phyloP scores from a whole-genome alignment of 2,797 vertebrate genomes.

The Dromococcyx pavoninus region DNA sequence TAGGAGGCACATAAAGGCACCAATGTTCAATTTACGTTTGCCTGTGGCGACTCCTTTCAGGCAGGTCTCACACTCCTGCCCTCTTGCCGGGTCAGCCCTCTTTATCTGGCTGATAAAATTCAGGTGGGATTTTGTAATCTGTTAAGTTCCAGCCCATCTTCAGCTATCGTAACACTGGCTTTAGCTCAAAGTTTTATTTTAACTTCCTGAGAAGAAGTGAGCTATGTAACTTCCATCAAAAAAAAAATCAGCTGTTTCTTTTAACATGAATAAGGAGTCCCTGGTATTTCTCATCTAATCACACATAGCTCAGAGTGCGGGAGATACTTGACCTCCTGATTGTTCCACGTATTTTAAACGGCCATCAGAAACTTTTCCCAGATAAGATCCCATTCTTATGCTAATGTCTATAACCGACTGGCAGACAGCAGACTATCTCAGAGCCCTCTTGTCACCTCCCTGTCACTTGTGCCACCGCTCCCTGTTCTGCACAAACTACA shows the following conservation, averaged over 20 bases:
- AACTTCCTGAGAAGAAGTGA: background rate
- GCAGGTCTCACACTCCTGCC: background rate
- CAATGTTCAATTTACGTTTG: background rate
- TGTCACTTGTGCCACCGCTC: background rate
- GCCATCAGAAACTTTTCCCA: background rate
- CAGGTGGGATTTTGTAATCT: background rate
- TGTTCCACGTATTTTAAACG: background rate
- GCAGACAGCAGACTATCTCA: background rate
- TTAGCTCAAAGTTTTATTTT: background rate
- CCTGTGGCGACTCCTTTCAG: background rate
- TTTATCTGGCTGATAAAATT: background rate
- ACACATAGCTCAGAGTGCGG: background rate
- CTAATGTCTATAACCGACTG: background rate
- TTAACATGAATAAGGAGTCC: background rate
- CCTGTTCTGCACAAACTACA: background rate
- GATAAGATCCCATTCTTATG: slow-evolving; percentile 1
- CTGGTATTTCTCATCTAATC: background rate
- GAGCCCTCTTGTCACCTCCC: background rate
- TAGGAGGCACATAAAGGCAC: background rate
- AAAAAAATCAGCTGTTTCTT: background rate
- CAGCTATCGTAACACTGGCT: background rate
- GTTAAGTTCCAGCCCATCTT: background rate
- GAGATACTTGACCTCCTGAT: background rate
- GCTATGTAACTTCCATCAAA: background rate
- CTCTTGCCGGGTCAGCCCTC: background rate